Evolutionary conservation across 2,113 vertebrate genomes (phyloP).

Genomic region (Mungos mungo): DNA sequence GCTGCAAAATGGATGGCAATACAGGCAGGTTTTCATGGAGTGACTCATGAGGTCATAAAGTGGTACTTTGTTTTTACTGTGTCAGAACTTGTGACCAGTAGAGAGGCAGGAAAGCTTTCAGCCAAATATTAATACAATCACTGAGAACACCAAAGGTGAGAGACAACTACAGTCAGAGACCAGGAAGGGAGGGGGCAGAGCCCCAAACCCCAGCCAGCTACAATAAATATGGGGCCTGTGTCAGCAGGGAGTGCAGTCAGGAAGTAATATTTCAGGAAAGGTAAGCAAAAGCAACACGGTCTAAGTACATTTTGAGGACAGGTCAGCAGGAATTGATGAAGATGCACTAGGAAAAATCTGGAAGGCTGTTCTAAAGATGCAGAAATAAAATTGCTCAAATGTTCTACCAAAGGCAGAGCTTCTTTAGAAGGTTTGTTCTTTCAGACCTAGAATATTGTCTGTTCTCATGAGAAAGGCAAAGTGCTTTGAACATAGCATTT

Average conservation of each 20-base stretch:
- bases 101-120: background rate
- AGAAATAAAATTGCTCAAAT: slow-evolving; percentile 32
- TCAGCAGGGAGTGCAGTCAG: background rate
- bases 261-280: background rate
- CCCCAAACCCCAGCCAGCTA: background rate
- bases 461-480: background rate
- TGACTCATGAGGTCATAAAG: background rate
- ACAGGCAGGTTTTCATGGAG: background rate
- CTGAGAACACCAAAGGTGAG: background rate
- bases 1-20: background rate
- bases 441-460: background rate
- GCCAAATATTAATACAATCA: background rate
- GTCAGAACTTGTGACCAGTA: background rate
- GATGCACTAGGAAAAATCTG: background rate
- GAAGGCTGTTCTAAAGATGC: background rate
- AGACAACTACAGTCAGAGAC: background rate
- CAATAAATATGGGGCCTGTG: background rate
- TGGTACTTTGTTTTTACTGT: background rate
- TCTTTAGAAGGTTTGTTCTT: background rate
- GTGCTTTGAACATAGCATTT: background rate
- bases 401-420: background rate
- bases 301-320: background rate
- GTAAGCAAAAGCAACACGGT: background rate
- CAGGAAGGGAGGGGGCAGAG: background rate
- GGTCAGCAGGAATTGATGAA: background rate